phyloP scores from a whole-genome alignment of 2,113 vertebrate species.

The Triplophysa tibetana region DNA sequence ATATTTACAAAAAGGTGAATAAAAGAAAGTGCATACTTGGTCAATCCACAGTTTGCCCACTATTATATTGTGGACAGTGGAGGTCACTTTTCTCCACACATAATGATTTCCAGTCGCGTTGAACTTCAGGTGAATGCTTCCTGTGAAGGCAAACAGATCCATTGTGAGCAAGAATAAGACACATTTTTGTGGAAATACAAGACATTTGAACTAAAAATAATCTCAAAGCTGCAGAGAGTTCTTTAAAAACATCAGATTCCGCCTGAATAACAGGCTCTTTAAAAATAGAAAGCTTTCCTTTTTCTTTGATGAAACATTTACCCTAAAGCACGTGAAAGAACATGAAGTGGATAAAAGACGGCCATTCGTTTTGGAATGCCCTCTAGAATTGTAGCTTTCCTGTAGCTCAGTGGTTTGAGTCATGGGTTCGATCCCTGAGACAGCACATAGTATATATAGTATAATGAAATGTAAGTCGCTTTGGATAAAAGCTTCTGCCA shows the following conservation, averaged over 20 bases:
- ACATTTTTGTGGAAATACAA: not conserved
- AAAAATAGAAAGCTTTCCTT: not conserved
- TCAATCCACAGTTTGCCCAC: constrained; percentile 98
- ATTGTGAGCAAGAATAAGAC: not conserved
- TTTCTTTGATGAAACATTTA: not conserved
- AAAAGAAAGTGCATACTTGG: constrained; percentile 73
- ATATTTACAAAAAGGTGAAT: not conserved
- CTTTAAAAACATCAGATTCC: not conserved
- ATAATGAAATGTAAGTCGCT: too few relatives aligned
- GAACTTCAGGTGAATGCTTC: constrained; percentile 91
- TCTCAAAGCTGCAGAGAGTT: constrained; percentile 3
- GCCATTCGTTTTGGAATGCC: too few relatives aligned
- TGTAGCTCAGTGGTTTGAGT: too few relatives aligned
- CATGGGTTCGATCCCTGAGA: too few relatives aligned
- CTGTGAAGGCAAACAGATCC: constrained; percentile 62
- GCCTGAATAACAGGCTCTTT: constrained; percentile 1
- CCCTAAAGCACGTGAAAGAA: not conserved
- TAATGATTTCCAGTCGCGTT: constrained; percentile 90
- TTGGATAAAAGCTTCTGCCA: too few relatives aligned
- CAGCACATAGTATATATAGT: too few relatives aligned
- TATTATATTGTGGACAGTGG: constrained; percentile 95
- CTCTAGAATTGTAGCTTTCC: too few relatives aligned
- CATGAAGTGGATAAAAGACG: too few relatives aligned
- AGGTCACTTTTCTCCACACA: constrained; percentile 94
- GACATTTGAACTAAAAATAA: not conserved